These are phyloP conservation scores for Myrmecophaga tridactyla DNA, from an alignment of 2,113 vertebrate species.

Conservation along the genomic window DNA sequence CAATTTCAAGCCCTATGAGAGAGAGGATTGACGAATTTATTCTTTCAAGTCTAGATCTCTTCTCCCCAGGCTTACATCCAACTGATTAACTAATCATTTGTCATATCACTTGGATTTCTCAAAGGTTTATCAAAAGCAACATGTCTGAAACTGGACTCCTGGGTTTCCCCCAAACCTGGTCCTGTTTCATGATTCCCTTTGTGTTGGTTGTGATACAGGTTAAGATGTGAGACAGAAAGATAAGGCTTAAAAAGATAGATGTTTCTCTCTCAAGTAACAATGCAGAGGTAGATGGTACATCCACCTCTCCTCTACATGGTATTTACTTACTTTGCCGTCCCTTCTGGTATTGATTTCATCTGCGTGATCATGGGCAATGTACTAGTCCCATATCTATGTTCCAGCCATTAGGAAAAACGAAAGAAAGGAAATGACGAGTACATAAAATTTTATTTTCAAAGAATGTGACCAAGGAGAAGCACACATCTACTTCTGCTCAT, in stretches of 20 bases:
- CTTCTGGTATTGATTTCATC: not conserved
- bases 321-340: not conserved
- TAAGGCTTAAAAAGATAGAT: not conserved
- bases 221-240: not conserved
- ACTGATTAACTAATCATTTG: not conserved
- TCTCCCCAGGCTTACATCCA: not conserved
- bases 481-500: not conserved
- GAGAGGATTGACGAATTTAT: not conserved
- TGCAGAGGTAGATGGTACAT: not conserved
- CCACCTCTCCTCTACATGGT: not conserved
- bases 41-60: not conserved
- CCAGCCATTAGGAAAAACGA: too few relatives aligned
- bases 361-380: not conserved
- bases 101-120: not conserved
- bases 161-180: not conserved
- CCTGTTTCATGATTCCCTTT: not conserved
- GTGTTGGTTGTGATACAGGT: not conserved
- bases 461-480: not conserved
- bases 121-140: not conserved
- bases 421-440: not conserved
- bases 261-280: not conserved
- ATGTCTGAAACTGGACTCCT: too few relatives aligned
- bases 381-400: too few relatives aligned
- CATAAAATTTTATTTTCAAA: not conserved
- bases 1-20: not conserved